These are phyloP conservation scores for Numida meleagris DNA, from an alignment of 2,113 vertebrate genomes.

Conservation along the genomic window DNA sequence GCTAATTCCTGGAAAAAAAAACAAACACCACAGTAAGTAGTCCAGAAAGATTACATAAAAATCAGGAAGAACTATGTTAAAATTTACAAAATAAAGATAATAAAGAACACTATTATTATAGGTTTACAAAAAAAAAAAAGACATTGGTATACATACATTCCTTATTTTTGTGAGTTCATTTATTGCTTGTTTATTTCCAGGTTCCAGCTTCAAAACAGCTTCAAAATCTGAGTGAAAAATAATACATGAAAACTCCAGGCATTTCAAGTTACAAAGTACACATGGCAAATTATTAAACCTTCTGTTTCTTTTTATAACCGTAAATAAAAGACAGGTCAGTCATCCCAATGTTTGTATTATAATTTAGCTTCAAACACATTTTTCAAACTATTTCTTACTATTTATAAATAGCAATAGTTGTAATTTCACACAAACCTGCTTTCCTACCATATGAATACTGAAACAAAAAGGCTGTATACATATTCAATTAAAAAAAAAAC, in stretches of 20 bases:
- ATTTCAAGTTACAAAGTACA: neutral
- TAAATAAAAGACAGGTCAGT: neutral
- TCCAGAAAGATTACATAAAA: neutral
- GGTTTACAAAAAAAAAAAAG: neutral
- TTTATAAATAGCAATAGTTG: neutral
- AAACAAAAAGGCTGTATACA: neutral
- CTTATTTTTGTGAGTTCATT: constrained; percentile 90
- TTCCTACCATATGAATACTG: neutral
- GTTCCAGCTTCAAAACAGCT: constrained; percentile 90
- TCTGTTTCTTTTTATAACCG: neutral
- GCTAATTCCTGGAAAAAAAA: constrained; percentile 78
- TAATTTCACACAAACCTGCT: neutral
- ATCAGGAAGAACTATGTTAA: neutral
- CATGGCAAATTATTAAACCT: neutral
- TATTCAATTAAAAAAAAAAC: neutral
- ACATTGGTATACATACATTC: constrained; percentile 72
- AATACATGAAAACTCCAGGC: neutral
- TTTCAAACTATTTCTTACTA: neutral
- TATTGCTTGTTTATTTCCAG: constrained; percentile 94
- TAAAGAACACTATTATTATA: neutral
- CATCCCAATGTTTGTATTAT: neutral
- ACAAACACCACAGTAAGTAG: neutral
- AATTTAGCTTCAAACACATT: neutral
- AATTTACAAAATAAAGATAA: neutral
- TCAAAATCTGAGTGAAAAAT: constrained; percentile 85